Conservation (phyloP, 2,888 invertebrate genomes). For the Parasteatoda lunata region DNA sequence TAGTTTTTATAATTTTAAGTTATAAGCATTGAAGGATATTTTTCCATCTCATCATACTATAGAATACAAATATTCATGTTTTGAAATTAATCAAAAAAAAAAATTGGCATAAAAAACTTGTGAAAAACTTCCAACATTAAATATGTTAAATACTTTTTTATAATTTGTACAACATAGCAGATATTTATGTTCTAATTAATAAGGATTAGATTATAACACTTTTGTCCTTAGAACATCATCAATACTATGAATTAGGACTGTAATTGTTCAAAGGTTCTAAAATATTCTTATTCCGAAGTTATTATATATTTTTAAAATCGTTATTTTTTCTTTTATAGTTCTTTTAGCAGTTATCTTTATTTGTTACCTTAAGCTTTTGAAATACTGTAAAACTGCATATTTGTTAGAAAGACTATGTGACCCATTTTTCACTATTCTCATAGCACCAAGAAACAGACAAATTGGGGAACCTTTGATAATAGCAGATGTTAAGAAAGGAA, state of each 20-base stretch:
- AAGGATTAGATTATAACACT: no score
- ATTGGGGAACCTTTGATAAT: constrained; percentile 84
- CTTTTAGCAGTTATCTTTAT: background rate
- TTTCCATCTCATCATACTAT: no score
- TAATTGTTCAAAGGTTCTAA: background rate
- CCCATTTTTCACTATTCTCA: constrained; percentile 5
- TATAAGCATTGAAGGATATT: no score
- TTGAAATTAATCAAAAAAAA: no score
- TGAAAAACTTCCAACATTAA: no score
- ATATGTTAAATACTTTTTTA: no score
- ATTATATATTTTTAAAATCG: background rate
- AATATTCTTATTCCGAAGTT: background rate
- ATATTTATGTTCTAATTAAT: no score
- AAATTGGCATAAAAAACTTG: no score
- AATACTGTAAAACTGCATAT: background rate
- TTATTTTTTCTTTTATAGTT: background rate
- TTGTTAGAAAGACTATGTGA: background rate
- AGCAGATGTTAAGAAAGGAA: constrained; percentile 91
- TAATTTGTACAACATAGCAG: no score
- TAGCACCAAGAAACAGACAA: constrained; percentile 72
- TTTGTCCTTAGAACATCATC: no score
- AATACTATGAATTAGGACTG: background rate
- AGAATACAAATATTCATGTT: no score
- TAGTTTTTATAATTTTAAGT: no score
- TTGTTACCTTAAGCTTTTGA: background rate